phyloP scores from a whole-genome alignment of 1,140 invertebrate genomes.

The Scylla paramamosain region DNA sequence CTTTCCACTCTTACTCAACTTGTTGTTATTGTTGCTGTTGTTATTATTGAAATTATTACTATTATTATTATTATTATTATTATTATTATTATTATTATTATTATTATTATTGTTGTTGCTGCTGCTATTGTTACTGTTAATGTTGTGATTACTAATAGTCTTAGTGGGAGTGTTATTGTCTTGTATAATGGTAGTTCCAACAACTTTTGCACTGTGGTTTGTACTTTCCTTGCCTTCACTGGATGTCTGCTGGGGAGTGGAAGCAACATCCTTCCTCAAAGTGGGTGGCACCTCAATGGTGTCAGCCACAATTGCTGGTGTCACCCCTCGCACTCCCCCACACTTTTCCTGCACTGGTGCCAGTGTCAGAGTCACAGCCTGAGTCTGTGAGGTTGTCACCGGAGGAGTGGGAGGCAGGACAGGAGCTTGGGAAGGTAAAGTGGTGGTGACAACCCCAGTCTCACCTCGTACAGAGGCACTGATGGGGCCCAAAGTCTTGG shows the following conservation, averaged over 20 bases:
- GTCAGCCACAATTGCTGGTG: background rate
- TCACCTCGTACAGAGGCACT: conserved; percentile 14
- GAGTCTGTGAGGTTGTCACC: background rate
- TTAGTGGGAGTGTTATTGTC: conserved; percentile 32
- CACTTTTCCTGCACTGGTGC: background rate
- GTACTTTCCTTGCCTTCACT: conserved; percentile 69
- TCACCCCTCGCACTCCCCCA: background rate
- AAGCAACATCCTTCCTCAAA: background rate
- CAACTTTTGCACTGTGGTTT: conserved; percentile 70
- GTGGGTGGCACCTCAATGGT: conserved; percentile 5
- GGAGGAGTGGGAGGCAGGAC: conserved; percentile 31
- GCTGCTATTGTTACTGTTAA: background rate
- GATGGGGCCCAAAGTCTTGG: conserved; percentile 51
- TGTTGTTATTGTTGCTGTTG: background rate
- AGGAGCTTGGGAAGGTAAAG: background rate
- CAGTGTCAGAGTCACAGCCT: background rate
- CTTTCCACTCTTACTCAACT: conserved; percentile 28
- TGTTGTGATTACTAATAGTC: conserved; percentile 4
- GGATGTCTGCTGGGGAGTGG: conserved; percentile 33
- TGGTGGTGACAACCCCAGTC: background rate
- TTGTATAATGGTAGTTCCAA: conserved; percentile 62
- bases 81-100: background rate
- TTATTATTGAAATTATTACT: background rate
- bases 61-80: background rate
- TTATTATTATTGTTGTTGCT: conserved; percentile 15